A percentile compares a stretch with the other conserved stretches of the same genome.
Conservation (phyloP, 92 coral and sea anemone genomes). For the Pocillopora grandis region DNA sequence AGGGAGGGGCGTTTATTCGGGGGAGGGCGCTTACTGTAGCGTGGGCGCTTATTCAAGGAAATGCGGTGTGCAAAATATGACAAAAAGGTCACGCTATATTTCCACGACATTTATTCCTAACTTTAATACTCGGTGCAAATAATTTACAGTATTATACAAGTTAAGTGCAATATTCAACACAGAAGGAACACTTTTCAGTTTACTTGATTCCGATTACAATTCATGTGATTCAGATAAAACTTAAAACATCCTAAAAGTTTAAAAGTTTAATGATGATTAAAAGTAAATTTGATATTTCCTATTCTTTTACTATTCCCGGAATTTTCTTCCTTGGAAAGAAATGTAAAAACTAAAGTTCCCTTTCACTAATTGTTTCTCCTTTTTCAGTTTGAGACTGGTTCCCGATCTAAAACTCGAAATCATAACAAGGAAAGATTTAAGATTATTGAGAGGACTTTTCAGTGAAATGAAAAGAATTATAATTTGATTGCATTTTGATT, state of each 20-base stretch:
- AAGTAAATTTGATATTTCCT: not conserved
- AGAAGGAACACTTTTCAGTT: not conserved
- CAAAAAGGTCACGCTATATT: not conserved
- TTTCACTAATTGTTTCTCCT: too few species aligned
- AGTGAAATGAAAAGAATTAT: too few species aligned
- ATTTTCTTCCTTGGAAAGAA: too few species aligned
- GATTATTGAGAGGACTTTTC: too few species aligned
- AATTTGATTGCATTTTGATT: too few species aligned
- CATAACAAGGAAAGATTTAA: too few species aligned
- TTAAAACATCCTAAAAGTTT: not conserved
- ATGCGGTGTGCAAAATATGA: not conserved
- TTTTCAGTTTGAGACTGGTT: too few species aligned
- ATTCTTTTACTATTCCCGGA: not conserved
- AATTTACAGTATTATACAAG: conserved; percentile 24
- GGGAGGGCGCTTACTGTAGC: too few species aligned
- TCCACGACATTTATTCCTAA: not conserved
- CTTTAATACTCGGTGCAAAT: not conserved
- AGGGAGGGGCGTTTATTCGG: too few species aligned
- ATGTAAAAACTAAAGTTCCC: too few species aligned
- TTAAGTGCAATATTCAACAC: not conserved
- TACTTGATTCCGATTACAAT: not conserved
- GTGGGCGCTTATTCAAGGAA: too few species aligned
- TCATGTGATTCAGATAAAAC: not conserved
- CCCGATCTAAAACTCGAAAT: too few species aligned
- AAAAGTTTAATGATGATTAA: not conserved